Conservation (phyloP, 1,140 invertebrate species). For the Tetraneura akinire region DNA sequence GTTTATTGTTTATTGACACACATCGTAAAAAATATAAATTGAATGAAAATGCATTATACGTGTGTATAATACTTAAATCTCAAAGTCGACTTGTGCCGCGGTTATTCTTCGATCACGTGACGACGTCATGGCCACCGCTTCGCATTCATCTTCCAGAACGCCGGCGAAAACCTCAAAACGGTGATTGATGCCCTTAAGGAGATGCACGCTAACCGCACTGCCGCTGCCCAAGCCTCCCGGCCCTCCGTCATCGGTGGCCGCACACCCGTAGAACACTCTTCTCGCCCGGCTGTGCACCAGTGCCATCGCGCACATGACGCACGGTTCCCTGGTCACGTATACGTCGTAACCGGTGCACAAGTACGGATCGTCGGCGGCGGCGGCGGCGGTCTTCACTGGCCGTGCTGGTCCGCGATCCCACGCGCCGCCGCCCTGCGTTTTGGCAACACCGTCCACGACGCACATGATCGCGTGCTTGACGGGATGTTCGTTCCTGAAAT, state of each 20-base stretch:
- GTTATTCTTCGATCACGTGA: too few relatives aligned
- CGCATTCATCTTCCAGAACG: constrained; percentile 56
- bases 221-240: constrained; percentile 74
- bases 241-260: constrained; percentile 58
- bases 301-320: constrained; percentile 93
- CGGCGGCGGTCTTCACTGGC: neutral
- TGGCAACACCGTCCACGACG: constrained; percentile 81
- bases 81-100: too few relatives aligned
- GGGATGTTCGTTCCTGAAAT: constrained; percentile 67
- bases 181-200: constrained; percentile 82
- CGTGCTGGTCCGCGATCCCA: constrained; percentile 59
- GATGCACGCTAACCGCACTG: constrained; percentile 74
- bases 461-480: constrained; percentile 84
- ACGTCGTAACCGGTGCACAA: constrained; percentile 87
- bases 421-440: constrained; percentile 73
- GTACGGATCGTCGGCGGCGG: constrained; percentile 66
- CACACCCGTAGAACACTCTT: constrained; percentile 76
- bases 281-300: constrained; percentile 83
- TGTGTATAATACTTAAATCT: too few relatives aligned
- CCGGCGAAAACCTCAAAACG: constrained; percentile 78
- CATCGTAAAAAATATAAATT: too few relatives aligned
- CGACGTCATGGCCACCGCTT: too few relatives aligned
- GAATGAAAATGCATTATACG: too few relatives aligned
- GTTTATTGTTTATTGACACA: too few relatives aligned
- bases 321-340: constrained; percentile 84